Percentiles rank a stretch among this genome's conserved stretches.
These are phyloP conservation scores for Sciurus carolinensis DNA, from an alignment of 2,797 vertebrate species.

Conservation along the genomic window DNA sequence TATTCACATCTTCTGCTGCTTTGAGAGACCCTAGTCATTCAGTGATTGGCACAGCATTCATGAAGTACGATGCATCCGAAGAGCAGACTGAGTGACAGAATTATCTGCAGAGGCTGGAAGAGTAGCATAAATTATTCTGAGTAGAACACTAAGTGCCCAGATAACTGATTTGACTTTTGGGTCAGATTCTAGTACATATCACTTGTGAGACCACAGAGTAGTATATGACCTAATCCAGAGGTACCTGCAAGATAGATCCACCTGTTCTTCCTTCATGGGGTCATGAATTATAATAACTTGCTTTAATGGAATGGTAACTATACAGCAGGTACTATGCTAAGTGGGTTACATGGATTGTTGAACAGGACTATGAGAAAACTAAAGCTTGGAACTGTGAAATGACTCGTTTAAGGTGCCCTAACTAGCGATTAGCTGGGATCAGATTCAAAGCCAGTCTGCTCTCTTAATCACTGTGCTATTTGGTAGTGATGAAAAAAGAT, in stretches of 20 bases:
- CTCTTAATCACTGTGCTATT: constrained; percentile 19
- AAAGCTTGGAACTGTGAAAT: background rate
- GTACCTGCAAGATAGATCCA: background rate
- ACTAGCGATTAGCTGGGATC: background rate
- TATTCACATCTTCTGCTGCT: background rate
- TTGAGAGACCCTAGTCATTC: background rate
- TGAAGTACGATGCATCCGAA: background rate
- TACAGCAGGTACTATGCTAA: background rate
- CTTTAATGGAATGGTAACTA: background rate
- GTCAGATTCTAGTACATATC: background rate
- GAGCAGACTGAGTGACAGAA: background rate
- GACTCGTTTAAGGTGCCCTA: background rate
- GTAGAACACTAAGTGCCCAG: background rate
- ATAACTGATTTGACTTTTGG: constrained; percentile 7
- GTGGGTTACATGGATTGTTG: background rate
- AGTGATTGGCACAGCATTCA: background rate
- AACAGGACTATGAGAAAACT: background rate
- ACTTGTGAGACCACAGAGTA: background rate
- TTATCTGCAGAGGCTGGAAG: background rate
- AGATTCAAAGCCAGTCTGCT: background rate
- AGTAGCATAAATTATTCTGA: background rate
- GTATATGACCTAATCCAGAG: background rate
- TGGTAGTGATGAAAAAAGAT: background rate
- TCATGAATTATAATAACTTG: background rate
- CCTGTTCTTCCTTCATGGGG: background rate